Percentiles rank a stretch among this genome's conserved stretches.
phyloP scores from a whole-genome alignment of 2,888 invertebrate species.

The Spialia ferax region DNA sequence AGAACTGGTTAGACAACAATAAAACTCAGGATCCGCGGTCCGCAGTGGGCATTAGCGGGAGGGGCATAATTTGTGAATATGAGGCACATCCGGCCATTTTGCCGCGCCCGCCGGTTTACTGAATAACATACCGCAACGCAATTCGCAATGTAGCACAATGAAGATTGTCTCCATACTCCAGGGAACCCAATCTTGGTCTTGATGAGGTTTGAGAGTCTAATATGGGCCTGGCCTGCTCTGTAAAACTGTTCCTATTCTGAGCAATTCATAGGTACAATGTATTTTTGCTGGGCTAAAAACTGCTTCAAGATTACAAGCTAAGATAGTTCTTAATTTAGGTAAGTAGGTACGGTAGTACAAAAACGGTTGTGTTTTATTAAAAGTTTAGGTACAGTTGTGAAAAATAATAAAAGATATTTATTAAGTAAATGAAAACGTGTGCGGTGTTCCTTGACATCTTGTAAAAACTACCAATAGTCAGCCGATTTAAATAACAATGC shows the following conservation, averaged over 20 bases:
- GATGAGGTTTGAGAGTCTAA: neutral
- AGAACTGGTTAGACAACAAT: slow-evolving; percentile 40
- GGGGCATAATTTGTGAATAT: slow-evolving; percentile 55
- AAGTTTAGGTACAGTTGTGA: no score
- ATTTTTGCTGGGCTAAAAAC: no score
- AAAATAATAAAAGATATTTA: no score
- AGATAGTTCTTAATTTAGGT: no score
- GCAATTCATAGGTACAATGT: no score
- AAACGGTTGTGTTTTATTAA: no score
- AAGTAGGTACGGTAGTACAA: no score
- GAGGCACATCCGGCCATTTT: slow-evolving; percentile 64
- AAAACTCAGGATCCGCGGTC: slow-evolving; percentile 41
- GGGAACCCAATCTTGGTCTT: slow-evolving; percentile 30
- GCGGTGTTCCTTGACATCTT: no score
- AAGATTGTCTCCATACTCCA: slow-evolving; percentile 29
- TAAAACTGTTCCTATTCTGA: no score
- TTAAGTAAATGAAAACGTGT: no score
- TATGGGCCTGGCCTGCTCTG: neutral
- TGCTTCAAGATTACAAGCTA: no score
- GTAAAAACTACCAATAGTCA: no score
- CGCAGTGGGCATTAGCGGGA: slow-evolving; percentile 46
- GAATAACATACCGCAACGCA: slow-evolving; percentile 3
- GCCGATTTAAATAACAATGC: neutral
- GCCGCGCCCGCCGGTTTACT: slow-evolving; percentile 32
- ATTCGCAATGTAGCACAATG: slow-evolving; percentile 13